Evolutionary conservation across 1,140 invertebrate species (phyloP).

Genomic region (Nilaparvata lugens): DNA sequence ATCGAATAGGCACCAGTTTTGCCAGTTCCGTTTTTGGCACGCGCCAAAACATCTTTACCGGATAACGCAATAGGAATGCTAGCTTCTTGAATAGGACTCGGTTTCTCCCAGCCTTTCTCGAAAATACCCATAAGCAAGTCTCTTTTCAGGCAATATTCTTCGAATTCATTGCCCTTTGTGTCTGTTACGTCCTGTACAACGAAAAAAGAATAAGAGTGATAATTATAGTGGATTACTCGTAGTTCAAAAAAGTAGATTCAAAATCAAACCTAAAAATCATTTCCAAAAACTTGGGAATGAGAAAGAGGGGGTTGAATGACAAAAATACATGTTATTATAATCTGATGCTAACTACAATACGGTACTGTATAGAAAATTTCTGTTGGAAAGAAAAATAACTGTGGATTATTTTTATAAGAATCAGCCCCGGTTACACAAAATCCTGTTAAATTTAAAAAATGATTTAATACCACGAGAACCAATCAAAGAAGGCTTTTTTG

Average conservation of each 20-base stretch:
- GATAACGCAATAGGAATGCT: slow-evolving; percentile 96
- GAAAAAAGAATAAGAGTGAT: background rate
- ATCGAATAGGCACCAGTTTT: slow-evolving; percentile 99
- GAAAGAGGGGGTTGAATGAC: background rate
- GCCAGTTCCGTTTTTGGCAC: slow-evolving; percentile 99
- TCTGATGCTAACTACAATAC: background rate
- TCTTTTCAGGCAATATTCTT: slow-evolving; percentile 96
- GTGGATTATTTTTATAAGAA: too few relatives aligned
- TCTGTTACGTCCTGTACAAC: slow-evolving; percentile 89
- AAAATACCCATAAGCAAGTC: slow-evolving; percentile 99
- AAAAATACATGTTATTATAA: background rate
- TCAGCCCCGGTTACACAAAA: too few relatives aligned
- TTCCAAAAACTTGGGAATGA: background rate
- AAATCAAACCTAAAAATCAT: background rate
- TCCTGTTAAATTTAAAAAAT: too few relatives aligned
- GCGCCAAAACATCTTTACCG: slow-evolving; percentile 94
- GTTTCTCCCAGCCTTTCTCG: slow-evolving; percentile 99
- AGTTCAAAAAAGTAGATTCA: slow-evolving; percentile 3
- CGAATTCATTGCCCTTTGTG: slow-evolving; percentile 98
- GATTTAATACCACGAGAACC: too few relatives aligned
- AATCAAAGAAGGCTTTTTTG: too few relatives aligned
- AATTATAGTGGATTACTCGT: background rate
- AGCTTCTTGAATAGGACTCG: slow-evolving; percentile 98
- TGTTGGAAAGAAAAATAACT: too few relatives aligned
- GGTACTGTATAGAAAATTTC: too few relatives aligned